Base-by-base conservation (phyloP, 2,797 vertebrate genomes). In the Cacajao melanocephalus region DNA sequence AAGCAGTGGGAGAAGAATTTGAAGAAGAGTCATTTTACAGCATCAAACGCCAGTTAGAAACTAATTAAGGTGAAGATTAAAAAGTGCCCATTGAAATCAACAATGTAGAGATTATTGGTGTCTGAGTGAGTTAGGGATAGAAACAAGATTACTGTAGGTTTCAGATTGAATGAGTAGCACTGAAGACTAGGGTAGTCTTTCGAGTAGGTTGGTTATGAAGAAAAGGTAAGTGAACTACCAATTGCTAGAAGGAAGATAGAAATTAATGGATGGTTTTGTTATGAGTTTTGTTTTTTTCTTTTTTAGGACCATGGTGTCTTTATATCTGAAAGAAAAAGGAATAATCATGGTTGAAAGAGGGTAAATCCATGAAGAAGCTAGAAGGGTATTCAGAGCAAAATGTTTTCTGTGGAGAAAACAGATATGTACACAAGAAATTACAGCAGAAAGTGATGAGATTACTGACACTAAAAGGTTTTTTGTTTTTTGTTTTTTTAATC, bases 311-410 rank as follows among this genome's bases (percentile, higher is more conserved):
- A 72, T 26, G 67, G 4, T 67, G 26, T 96, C n/a, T 88, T 81
- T 90, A 83, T n/a, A 85, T 83, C 48, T 55, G 52, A 95, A 82
- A 88, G 26, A 48, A 80, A 80, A 82, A 72, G 36, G 52, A 88
- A 81, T 52, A 86, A 30, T 78, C 70, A 33, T 67, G 90, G 41
- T 90, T 93, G 24, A 95, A 80, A 94, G 52, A 87, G 7, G 2
- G 81, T 76, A 93, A 84, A 93, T 88, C 88, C 41, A 55, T 50
- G 39, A 95, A 75, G 28, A 95, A 81, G 17, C 36, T 33, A 80
- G 24, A 52, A 73, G 26, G 33, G 55, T 64, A 81, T 52, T 64
- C n/a, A 80, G 36, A 75, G 80, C 81, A 22, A 70, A 13, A 24
- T 61, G 33, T 73, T 50, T 79, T 89, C 64, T 75, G 11, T 78